Conservation (phyloP, 2,888 invertebrate species). For the Nasonia oneida region DNA sequence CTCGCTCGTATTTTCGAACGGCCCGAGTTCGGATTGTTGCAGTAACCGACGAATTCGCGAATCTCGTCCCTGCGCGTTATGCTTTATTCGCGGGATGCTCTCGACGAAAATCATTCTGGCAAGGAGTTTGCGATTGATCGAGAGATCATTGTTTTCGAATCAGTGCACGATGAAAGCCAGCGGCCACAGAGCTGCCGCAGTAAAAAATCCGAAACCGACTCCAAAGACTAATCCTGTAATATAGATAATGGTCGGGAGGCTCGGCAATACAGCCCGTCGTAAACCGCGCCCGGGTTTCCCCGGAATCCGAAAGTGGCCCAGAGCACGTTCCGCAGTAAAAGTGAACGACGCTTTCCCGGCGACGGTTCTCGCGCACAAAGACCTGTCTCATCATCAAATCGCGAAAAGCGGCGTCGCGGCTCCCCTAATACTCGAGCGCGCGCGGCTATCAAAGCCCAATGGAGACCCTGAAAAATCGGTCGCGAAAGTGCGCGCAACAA, state of each 20-base stretch:
- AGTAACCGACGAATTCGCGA: background rate
- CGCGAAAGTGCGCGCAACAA: background rate
- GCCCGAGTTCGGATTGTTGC: background rate
- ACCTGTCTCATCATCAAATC: slow-evolving; percentile 56
- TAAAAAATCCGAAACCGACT: too few species aligned
- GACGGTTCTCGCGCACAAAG: background rate
- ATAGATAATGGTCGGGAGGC: background rate
- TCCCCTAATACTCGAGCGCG: background rate
- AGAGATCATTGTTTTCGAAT: background rate
- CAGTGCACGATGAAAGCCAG: too few species aligned
- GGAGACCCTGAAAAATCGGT: slow-evolving; percentile 6
- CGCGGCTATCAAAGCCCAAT: background rate
- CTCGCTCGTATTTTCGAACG: background rate
- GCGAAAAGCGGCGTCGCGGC: background rate
- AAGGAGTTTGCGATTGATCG: background rate
- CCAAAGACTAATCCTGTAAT: background rate
- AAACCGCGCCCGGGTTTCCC: background rate
- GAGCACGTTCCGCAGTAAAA: background rate
- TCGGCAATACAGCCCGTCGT: background rate
- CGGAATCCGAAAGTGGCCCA: background rate
- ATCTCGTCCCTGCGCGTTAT: too few species aligned
- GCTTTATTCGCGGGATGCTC: too few species aligned
- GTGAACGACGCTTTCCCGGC: background rate
- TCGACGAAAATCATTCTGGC: too few species aligned
- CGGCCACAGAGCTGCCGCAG: too few species aligned